Evolutionary conservation across 2,888 invertebrate species (phyloP), one percentile per base, ranked within the genome.

Genomic region (Tyria jacobaeae): DNA sequence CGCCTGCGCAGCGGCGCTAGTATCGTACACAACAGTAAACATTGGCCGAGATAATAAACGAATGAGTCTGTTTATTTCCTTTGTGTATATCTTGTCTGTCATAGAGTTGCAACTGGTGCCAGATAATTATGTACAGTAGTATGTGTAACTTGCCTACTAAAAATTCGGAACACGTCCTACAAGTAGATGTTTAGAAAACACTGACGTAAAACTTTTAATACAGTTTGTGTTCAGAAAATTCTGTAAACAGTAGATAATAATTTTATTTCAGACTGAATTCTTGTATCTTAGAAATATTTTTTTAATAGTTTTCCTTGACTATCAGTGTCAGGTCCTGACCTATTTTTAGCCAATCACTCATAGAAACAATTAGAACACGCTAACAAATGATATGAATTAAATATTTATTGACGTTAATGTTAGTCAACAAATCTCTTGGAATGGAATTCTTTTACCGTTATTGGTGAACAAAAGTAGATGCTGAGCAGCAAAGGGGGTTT

Each of bases 41-140:
- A 88, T 78, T 69, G 74, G 68, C 59, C 72, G 80, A 83, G 86
- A 89, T 87, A 83, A 87, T 88, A 86, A 82, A 88, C 83, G 81
- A 78, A 83, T 79, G 78, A 76, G 73, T 74, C 74, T 78, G 76
- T 81, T 79, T 80, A 71, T 81, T 82, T 81, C 79, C 80, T 84
- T 82, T 83, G 81, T 83, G 76, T 83, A 77, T 79, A 79, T 85
- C 78, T 79, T 75, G 80, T 75, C 80, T 71, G 76, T 83, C 80
- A 83, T 83, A 82, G 82, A 83, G 76, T 83, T 72, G 79, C 82
- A 79, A 77, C 79, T 78, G 76, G 77, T 79, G 75, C 56, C 66
- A 74, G 70, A 72, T 72, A 70, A 61, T 67, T 64, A 66, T 68
- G 61, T 57, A 48, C 53, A 51, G 51, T 53, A 64, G 50, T 60